Evolutionary conservation across 2,888 invertebrate genomes (phyloP).

Genomic region (Microchrysa polita): DNA sequence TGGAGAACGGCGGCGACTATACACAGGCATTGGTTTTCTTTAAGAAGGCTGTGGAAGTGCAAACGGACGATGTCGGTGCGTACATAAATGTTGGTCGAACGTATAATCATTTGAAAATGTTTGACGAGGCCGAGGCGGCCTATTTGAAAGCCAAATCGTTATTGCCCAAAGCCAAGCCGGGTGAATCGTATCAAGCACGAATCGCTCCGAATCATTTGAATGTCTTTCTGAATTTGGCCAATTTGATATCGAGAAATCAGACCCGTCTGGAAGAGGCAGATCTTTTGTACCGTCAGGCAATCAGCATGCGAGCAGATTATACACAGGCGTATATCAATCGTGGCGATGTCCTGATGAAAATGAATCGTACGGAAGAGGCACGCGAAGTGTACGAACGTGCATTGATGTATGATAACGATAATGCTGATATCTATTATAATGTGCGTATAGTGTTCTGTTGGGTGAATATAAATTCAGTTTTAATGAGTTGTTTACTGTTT

Average conservation of each 20-base stretch:
- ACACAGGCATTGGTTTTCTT: constrained; percentile 89
- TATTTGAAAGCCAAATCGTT: constrained; percentile 90
- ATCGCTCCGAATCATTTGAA: constrained; percentile 96
- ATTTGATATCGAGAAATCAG: constrained; percentile 91
- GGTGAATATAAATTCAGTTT: background rate
- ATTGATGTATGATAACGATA: constrained; percentile 89
- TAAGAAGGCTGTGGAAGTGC: constrained; percentile 90
- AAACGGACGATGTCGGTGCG: constrained; percentile 95
- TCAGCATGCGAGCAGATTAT: constrained; percentile 96
- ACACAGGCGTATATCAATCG: constrained; percentile 96
- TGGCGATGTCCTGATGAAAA: constrained; percentile 93
- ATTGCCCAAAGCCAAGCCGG: constrained; percentile 89
- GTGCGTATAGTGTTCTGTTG: constrained; percentile 69
- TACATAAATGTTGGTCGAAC: constrained; percentile 97
- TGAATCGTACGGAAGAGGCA: constrained; percentile 93
- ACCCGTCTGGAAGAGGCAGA: constrained; percentile 94
- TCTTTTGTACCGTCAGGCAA: constrained; percentile 91
- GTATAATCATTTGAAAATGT: constrained; percentile 89
- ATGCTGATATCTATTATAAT: constrained; percentile 95
- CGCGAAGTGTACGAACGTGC: constrained; percentile 95
- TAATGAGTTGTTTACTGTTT: background rate
- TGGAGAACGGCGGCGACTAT: constrained; percentile 78
- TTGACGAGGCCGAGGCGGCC: constrained; percentile 90
- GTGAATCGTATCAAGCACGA: constrained; percentile 93
- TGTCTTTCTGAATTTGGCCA: constrained; percentile 94